Conservation (phyloP, 1,140 invertebrate genomes). For the Ceratina japonica region DNA sequence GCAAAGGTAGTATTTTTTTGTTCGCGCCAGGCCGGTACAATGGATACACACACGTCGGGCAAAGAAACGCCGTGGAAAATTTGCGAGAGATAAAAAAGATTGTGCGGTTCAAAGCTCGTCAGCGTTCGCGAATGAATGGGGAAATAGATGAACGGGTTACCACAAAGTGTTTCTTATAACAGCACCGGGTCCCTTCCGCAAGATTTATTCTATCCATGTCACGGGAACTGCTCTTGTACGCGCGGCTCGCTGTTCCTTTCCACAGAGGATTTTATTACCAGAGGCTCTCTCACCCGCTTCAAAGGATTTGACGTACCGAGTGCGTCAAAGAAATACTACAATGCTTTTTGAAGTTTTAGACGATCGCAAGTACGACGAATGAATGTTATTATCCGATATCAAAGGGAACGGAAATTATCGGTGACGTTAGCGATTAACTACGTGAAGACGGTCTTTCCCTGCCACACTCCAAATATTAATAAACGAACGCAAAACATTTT, state of each 20-base stretch:
- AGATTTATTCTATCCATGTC: background rate
- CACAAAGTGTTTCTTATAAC: conserved; percentile 35
- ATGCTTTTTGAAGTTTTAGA: background rate
- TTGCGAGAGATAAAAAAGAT: conserved; percentile 7
- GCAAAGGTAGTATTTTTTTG: background rate
- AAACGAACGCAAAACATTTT: background rate
- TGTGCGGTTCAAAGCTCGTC: background rate
- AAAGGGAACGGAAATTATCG: too few species aligned
- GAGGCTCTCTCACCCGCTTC: too few species aligned
- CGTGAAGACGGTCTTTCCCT: too few species aligned
- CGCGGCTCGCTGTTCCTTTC: background rate
- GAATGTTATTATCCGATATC: background rate
- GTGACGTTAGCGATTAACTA: too few species aligned
- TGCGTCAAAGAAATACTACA: too few species aligned
- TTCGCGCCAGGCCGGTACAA: background rate
- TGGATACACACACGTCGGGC: background rate
- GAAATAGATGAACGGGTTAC: conserved; percentile 22
- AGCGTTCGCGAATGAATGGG: conserved; percentile 7
- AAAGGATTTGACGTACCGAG: background rate
- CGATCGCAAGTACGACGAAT: background rate
- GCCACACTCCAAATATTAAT: too few species aligned
- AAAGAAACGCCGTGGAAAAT: conserved; percentile 20
- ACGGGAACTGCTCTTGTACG: background rate
- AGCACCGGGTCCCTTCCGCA: background rate
- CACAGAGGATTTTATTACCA: background rate